phyloP scores from a whole-genome alignment of 2,888 invertebrate species.

The Rhamnusium bicolor region DNA sequence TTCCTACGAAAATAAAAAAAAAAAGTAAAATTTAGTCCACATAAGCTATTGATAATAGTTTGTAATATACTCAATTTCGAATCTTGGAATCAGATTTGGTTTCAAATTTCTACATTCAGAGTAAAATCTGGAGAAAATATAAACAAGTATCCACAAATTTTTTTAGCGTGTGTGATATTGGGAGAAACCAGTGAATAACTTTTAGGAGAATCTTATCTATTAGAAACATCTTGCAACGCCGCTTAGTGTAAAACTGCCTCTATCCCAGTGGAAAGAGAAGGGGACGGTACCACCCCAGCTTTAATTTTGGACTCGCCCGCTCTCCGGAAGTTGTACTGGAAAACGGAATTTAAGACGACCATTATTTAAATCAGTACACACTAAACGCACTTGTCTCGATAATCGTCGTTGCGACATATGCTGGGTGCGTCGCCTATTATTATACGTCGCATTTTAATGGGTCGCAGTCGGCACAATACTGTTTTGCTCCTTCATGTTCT shows the following conservation, averaged over 20 bases:
- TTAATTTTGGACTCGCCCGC: conserved; percentile 54
- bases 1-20: background rate
- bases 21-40: background rate
- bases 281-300: conserved; percentile 53
- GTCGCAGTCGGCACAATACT: background rate
- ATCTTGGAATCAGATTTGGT: too few species aligned
- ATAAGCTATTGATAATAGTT: background rate
- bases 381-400: conserved; percentile 21
- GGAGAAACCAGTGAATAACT: background rate
- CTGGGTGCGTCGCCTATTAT: background rate
- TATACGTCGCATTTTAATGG: background rate
- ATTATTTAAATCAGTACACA: conserved; percentile 32
- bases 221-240: background rate
- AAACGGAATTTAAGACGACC: conserved; percentile 29
- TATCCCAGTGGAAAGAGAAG: conserved; percentile 29
- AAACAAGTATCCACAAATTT: too few species aligned
- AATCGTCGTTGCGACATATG: background rate
- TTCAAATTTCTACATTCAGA: too few species aligned
- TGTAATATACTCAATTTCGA: too few species aligned
- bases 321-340: conserved; percentile 48
- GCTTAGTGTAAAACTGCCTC: background rate
- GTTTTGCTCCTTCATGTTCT: background rate
- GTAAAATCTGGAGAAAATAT: too few species aligned
- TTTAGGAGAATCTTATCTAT: background rate
- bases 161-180: background rate